Evolutionary conservation across 2,888 invertebrate species (phyloP).

Genomic region (Luperina testacea): DNA sequence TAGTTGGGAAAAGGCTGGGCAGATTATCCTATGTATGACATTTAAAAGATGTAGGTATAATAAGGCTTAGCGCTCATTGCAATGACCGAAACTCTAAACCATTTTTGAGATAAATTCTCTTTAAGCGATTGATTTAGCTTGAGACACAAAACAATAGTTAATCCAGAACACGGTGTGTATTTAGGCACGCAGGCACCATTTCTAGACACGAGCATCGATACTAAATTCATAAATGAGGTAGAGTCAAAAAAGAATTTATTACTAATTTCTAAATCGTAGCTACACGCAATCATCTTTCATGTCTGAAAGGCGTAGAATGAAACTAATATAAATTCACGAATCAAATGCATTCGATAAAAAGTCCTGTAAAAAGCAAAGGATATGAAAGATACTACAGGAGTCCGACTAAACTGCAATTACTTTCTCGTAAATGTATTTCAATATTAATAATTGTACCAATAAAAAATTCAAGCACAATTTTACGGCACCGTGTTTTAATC

Average conservation of each 20-base stretch:
- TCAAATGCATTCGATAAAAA: background rate
- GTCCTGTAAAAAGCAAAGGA: background rate
- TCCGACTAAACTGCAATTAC: slow-evolving; percentile 30
- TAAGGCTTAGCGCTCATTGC: background rate
- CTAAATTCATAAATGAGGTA: background rate
- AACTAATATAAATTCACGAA: background rate
- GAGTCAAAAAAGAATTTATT: background rate
- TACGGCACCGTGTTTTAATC: slow-evolving; percentile 65
- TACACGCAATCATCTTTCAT: background rate
- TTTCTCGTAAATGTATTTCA: slow-evolving; percentile 35
- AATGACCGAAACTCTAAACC: no score
- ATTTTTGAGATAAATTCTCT: background rate
- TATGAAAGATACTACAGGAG: slow-evolving; percentile 2
- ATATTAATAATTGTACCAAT: slow-evolving; percentile 51
- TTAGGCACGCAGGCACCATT: background rate
- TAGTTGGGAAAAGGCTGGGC: background rate
- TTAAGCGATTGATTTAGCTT: background rate
- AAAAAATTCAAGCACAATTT: slow-evolving; percentile 57
- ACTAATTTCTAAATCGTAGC: background rate
- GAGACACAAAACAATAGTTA: background rate
- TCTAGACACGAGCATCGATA: background rate
- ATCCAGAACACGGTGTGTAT: background rate
- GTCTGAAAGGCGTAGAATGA: background rate
- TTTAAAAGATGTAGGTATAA: background rate
- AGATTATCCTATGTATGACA: background rate